Base-by-base conservation (phyloP, 2,113 vertebrate species). In the Perca schrenkii region DNA sequence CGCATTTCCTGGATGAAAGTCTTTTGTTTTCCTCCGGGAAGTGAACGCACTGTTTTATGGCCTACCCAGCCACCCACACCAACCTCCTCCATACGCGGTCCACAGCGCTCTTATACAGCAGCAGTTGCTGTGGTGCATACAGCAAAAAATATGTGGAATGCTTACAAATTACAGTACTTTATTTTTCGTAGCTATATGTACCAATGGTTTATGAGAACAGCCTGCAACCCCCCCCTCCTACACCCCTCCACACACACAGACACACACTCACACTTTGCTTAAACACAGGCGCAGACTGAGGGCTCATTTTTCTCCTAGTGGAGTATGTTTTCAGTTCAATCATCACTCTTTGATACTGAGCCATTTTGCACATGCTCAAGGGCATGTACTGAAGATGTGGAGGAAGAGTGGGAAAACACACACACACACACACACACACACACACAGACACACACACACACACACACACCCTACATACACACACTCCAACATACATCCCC, bases 301-400 rank as follows among this genome's bases (percentile, higher is more conserved):
- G 87, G 74, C 67, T 82, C 71, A 47, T 88, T 90, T 89, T 76
- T 84, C 88, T 85, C 69, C 4, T 49, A 90, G 82, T 80, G 77
- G 72, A 79, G 80, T 86, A 82, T 90, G 86, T 90, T 90, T 93
- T 92, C 64, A 73, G 80, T 90, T 91, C 89, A 90, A 89, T 91
- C 86, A 85, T 82, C 74, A 74, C 85, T 86, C 85, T 93, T 94
- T 91, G 93, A 93, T 93, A 89, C 87, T 88, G 91, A 91, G 91
- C 90, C 92, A 88, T 90, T 92, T 86, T 92, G 90, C 90, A 89
- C 81, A 86, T 50, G 89, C 93, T 94, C 80, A 88, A 86, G 92
- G 91, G 90, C 69, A 87, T 77, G 83, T 72, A 25, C 80, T 85
- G 88, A 84, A 86, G 80, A 89, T 86, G 82, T 84, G 81, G 77